Evolutionary conservation across 2,888 invertebrate species (phyloP).

Genomic region (Asteroscopus sphinx): DNA sequence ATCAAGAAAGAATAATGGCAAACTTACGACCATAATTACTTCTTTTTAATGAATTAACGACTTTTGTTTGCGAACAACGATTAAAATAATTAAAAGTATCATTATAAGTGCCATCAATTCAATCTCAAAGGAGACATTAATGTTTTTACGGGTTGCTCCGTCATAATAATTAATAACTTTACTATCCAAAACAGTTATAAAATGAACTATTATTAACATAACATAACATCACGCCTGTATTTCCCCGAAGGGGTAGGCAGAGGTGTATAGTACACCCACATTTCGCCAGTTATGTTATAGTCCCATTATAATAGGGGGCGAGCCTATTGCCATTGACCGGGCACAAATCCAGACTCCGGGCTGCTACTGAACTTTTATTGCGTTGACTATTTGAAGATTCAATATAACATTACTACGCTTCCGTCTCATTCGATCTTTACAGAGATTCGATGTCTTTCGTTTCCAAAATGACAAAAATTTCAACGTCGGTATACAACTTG

Average conservation of each 20-base stretch:
- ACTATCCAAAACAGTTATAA: conserved; percentile 72
- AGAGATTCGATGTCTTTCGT: too few species aligned
- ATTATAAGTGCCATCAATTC: conserved; percentile 87
- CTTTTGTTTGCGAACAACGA: conserved; percentile 84
- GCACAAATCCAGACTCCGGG: too few species aligned
- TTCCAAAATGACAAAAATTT: too few species aligned
- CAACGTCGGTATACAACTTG: not conserved
- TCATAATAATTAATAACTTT: conserved; percentile 79
- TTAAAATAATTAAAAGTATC: conserved; percentile 89
- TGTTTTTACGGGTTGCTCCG: conserved; percentile 79
- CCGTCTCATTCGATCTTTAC: not conserved
- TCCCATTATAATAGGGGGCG: too few species aligned
- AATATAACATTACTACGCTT: conserved; percentile 10
- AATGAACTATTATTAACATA: conserved; percentile 56
- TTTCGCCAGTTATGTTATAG: too few species aligned
- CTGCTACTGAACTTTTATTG: conserved; percentile 48
- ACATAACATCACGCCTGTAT: too few species aligned
- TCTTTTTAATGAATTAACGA: conserved; percentile 87
- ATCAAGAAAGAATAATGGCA: conserved; percentile 60
- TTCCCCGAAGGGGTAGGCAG: too few species aligned
- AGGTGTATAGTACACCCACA: too few species aligned
- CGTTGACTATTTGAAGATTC: conserved; percentile 28
- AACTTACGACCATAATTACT: conserved; percentile 73
- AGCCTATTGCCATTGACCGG: too few species aligned
- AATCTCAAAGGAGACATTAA: conserved; percentile 86